Percentiles rank a stretch among this genome's conserved stretches.
Conservation (phyloP, 2,888 invertebrate species). For the Conus canariensis region DNA sequence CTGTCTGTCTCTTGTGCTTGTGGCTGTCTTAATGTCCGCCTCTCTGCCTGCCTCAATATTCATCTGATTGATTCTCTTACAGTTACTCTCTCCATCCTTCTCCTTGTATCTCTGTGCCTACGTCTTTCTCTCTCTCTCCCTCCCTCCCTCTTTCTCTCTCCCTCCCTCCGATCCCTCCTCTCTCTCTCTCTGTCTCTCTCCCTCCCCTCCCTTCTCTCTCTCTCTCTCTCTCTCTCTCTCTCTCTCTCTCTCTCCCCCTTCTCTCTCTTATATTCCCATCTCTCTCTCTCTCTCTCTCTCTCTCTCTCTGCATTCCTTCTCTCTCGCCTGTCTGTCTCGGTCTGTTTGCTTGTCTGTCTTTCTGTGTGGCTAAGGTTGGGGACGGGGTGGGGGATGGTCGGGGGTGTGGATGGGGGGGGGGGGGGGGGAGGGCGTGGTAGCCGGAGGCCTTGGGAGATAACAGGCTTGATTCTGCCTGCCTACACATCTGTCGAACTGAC, state of each 20-base stretch:
- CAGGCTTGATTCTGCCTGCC: too few species aligned
- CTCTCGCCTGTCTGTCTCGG: background rate
- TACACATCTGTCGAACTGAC: too few species aligned
- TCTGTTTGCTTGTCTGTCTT: background rate
- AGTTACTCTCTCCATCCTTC: background rate
- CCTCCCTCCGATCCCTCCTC: background rate
- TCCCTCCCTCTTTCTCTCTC: background rate
- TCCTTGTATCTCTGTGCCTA: background rate
- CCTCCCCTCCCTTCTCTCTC: background rate
- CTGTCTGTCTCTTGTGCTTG: too few species aligned
- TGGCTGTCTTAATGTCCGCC: too few species aligned
- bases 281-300: background rate
- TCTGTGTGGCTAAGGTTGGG: too few species aligned
- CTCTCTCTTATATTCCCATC: background rate
- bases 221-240: background rate
- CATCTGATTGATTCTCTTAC: too few species aligned
- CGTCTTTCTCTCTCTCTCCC: background rate
- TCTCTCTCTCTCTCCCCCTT: background rate
- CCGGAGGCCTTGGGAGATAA: background rate
- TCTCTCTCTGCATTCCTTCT: too few species aligned
- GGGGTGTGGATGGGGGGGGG: background rate
- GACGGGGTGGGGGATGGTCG: too few species aligned
- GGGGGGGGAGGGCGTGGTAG: background rate
- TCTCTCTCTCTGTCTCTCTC: background rate
- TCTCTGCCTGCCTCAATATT: too few species aligned